Evolutionary conservation across 2,113 vertebrate genomes (phyloP).

Genomic region (Rhabdornis inornatus): DNA sequence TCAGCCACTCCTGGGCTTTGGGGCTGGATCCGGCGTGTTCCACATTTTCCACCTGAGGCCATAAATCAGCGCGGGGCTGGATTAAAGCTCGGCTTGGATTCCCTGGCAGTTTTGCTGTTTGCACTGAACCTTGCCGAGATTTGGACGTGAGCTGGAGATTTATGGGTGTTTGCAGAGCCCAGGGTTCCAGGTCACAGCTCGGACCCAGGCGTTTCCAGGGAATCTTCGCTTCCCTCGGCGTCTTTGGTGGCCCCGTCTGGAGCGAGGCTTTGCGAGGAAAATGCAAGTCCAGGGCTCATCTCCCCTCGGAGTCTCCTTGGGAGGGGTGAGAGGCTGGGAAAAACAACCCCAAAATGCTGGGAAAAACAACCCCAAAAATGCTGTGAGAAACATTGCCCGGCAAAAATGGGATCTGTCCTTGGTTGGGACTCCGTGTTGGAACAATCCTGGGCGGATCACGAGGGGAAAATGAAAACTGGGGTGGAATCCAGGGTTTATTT

Average conservation of each 20-base stretch:
- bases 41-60: conserved; percentile 30
- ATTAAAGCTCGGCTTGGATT: neutral
- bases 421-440: accelerated
- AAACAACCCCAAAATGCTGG: neutral
- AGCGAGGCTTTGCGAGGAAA: neutral
- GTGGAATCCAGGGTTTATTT: neutral
- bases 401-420: too few relatives aligned
- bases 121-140: conserved; percentile 56
- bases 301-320: neutral
- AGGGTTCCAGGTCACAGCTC: conserved; percentile 55
- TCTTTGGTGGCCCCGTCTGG: conserved; percentile 48
- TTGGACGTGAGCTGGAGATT: conserved; percentile 55
- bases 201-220: neutral
- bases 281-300: neutral
- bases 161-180: conserved; percentile 52
- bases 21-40: neutral
- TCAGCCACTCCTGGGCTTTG: neutral
- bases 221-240: neutral
- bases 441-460: accelerated
- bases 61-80: conserved; percentile 20
- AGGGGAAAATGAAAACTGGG: neutral
- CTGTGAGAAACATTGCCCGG: too few relatives aligned
- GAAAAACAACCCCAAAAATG: too few relatives aligned
- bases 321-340: neutral
- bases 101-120: conserved; percentile 31